Percentiles rank a stretch among this genome's conserved stretches.
Evolutionary conservation across 1,140 invertebrate genomes (phyloP).

Genomic region (Anoplophora glabripennis): DNA sequence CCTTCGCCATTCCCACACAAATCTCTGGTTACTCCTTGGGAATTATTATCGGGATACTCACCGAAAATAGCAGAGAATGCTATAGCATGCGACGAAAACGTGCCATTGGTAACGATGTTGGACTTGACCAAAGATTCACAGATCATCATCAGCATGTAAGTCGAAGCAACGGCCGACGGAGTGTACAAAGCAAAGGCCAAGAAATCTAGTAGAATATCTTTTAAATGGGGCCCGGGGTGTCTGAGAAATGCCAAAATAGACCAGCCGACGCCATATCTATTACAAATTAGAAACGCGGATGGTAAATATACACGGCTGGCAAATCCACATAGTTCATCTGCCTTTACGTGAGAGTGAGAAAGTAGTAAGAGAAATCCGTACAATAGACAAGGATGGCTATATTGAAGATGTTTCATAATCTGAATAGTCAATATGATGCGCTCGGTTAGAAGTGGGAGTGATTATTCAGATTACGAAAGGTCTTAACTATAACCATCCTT

Average conservation of each 20-base stretch:
- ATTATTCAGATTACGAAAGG: no score
- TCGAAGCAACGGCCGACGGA: constrained; percentile 42
- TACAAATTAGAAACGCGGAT: constrained; percentile 14
- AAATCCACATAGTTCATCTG: no score
- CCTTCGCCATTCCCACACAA: no score
- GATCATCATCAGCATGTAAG: constrained; percentile 44
- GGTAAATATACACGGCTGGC: no score
- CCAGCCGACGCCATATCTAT: constrained; percentile 40
- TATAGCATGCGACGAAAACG: constrained; percentile 37
- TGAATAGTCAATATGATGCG: no score
- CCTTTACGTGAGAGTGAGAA: no score
- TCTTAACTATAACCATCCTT: neutral
- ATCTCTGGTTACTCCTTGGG: neutral
- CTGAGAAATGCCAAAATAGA: constrained; percentile 41
- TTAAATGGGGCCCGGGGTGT: constrained; percentile 37
- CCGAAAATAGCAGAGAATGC: constrained; percentile 44
- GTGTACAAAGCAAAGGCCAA: constrained; percentile 44
- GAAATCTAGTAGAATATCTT: constrained; percentile 40
- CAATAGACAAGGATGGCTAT: no score
- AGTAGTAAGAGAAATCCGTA: no score
- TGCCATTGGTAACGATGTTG: constrained; percentile 25
- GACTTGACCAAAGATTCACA: constrained; percentile 41
- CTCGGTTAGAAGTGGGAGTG: no score
- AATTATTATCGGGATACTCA: constrained; percentile 14
- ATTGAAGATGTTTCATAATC: no score